phyloP scores from a whole-genome alignment of 2,113 vertebrate genomes.

The Nesoenas mayeri region DNA sequence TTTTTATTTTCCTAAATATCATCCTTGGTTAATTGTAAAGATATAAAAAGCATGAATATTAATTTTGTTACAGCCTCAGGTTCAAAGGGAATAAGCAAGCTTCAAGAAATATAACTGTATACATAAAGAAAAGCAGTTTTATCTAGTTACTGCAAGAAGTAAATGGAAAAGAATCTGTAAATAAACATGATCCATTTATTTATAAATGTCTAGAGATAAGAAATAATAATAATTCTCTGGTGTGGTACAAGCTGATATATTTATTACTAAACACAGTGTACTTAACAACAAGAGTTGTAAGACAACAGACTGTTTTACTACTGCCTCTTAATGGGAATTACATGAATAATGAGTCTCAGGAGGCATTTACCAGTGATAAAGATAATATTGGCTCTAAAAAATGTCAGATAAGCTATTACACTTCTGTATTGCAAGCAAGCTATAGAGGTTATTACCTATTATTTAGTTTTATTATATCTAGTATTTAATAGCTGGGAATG shows the following conservation, averaged over 20 bases:
- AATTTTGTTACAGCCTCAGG: neutral
- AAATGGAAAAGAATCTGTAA: conserved; percentile 16
- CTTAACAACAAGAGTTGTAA: conserved; percentile 55
- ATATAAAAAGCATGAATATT: neutral
- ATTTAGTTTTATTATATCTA: conserved; percentile 51
- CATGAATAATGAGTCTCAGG: conserved; percentile 60
- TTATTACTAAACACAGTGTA: conserved; percentile 51
- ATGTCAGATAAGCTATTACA: conserved; percentile 59
- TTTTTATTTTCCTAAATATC: neutral
- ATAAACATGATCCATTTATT: conserved; percentile 39
- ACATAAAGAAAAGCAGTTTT: neutral
- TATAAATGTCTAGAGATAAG: conserved; percentile 29
- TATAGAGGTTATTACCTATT: conserved; percentile 51
- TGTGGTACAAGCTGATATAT: conserved; percentile 18
- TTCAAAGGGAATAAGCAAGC: neutral
- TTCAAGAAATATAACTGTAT: neutral
- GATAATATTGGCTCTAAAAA: conserved; percentile 69
- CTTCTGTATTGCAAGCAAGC: conserved; percentile 4
- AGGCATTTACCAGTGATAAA: conserved; percentile 55
- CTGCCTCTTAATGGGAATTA: conserved; percentile 67
- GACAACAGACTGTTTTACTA: conserved; percentile 68
- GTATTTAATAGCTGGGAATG: conserved; percentile 24
- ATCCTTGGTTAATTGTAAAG: neutral
- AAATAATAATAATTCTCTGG: conserved; percentile 16
- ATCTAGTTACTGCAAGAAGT: neutral